Percentiles rank a stretch among this genome's conserved stretches.
Evolutionary conservation across 2,113 vertebrate species (phyloP).

Genomic region (Panurus biarmicus): DNA sequence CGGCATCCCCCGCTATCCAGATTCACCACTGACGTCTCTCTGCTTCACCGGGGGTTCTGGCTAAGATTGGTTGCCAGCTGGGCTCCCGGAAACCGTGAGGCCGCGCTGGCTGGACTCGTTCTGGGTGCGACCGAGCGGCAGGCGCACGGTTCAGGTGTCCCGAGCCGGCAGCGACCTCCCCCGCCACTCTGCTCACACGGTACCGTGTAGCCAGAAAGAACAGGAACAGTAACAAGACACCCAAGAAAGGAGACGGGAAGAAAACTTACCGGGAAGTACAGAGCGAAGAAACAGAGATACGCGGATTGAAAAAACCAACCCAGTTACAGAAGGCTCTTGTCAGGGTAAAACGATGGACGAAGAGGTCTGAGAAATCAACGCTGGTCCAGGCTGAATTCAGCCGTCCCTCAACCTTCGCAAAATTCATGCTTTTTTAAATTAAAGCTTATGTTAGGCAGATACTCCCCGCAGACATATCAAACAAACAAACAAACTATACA

Average conservation of each 20-base stretch:
- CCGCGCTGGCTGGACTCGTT: fast-evolving
- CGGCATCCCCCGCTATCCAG: not conserved
- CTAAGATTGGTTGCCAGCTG: fast-evolving
- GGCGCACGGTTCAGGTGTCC: fast-evolving
- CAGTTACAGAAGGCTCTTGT: not conserved
- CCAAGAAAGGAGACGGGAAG: not conserved
- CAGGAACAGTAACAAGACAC: not conserved
- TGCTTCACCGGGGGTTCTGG: too few relatives aligned
- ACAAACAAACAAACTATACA: not conserved
- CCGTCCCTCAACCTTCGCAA: fast-evolving
- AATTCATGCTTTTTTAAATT: not conserved
- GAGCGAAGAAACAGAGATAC: too few relatives aligned
- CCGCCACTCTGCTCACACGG: not conserved
- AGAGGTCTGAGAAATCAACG: not conserved
- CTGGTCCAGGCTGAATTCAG: not conserved
- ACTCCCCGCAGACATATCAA: too few relatives aligned
- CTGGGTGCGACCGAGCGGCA: fast-evolving
- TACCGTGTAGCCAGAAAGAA: not conserved
- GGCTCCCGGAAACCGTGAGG: not conserved
- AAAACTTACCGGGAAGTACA: fast-evolving
- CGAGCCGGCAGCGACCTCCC: not conserved
- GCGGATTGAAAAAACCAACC: not conserved
- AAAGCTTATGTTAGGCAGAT: not conserved
- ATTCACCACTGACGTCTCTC: too few relatives aligned
- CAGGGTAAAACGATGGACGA: not conserved